Evolutionary conservation across 2,113 vertebrate genomes (phyloP).

Genomic region (Hystrix cristata): DNA sequence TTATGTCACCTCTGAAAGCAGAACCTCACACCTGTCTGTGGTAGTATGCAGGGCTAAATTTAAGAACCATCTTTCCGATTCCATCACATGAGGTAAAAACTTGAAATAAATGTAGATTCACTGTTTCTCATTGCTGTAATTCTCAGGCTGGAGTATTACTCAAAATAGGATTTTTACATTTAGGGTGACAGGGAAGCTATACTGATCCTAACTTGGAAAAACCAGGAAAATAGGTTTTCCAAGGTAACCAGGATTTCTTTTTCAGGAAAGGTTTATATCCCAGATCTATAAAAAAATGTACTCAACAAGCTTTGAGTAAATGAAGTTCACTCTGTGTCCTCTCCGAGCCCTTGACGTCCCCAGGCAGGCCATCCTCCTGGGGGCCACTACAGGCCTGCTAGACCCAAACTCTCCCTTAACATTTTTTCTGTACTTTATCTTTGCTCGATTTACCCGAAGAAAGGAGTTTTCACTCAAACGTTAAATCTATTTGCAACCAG

Average conservation of each 20-base stretch:
- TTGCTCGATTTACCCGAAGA: neutral
- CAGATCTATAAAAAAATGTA: neutral
- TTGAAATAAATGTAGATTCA: conserved; percentile 52
- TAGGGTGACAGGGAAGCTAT: conserved; percentile 20
- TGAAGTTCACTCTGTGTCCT: neutral
- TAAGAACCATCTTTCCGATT: neutral
- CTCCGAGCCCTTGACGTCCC: neutral
- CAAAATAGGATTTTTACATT: conserved; percentile 47
- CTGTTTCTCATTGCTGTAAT: conserved; percentile 69
- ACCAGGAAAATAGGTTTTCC: neutral
- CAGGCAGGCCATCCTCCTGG: neutral
- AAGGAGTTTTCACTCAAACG: neutral
- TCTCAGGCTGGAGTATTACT: neutral
- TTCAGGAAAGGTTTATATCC: conserved; percentile 9
- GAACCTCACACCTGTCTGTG: neutral
- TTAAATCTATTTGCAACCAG: neutral
- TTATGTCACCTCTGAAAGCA: neutral
- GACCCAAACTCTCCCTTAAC: neutral
- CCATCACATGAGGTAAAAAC: conserved; percentile 50
- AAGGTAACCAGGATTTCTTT: conserved; percentile 3
- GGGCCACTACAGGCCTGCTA: too few relatives aligned
- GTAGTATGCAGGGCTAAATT: neutral
- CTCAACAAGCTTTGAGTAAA: neutral
- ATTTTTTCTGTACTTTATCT: neutral
- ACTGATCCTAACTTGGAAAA: neutral